Evolutionary conservation across 2,797 vertebrate genomes (phyloP).

Genomic region (Pogonophryne albipinna): DNA sequence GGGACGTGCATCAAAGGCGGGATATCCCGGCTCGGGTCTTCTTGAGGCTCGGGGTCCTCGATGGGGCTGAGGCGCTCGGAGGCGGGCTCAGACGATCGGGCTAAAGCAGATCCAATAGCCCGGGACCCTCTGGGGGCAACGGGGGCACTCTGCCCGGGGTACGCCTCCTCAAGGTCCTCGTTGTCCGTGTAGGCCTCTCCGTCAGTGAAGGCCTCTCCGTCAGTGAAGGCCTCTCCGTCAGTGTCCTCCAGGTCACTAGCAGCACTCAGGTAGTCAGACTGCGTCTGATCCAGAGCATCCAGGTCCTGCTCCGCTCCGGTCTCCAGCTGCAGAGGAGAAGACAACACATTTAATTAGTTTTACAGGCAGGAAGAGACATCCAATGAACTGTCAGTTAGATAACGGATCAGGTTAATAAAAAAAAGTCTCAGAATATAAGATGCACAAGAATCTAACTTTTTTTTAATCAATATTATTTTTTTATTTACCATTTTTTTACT

Average conservation of each 20-base stretch:
- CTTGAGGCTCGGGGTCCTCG: constrained; percentile 36
- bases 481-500: no score
- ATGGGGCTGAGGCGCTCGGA: constrained; percentile 35
- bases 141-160: constrained; percentile 57
- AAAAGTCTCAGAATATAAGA: no score
- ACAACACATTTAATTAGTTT: no score
- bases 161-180: constrained; percentile 88
- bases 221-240: constrained; percentile 90
- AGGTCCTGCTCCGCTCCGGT: constrained; percentile 82
- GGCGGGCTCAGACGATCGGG: constrained; percentile 91
- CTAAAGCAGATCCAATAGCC: constrained; percentile 81
- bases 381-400: no score
- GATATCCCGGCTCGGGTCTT: constrained; percentile 53
- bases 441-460: no score
- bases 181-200: constrained; percentile 90
- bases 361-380: background rate
- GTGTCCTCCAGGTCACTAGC: constrained; percentile 97
- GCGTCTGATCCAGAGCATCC: constrained; percentile 83
- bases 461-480: no score
- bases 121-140: constrained; percentile 53
- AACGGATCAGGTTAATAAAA: no score
- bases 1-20: constrained; percentile 81
- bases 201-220: constrained; percentile 87
- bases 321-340: constrained; percentile 84
- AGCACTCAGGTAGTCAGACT: constrained; percentile 91